These are phyloP conservation scores for Sinodicranocentrus sp. DNA, from an alignment of 2,888 invertebrate species.

Conservation along the genomic window DNA sequence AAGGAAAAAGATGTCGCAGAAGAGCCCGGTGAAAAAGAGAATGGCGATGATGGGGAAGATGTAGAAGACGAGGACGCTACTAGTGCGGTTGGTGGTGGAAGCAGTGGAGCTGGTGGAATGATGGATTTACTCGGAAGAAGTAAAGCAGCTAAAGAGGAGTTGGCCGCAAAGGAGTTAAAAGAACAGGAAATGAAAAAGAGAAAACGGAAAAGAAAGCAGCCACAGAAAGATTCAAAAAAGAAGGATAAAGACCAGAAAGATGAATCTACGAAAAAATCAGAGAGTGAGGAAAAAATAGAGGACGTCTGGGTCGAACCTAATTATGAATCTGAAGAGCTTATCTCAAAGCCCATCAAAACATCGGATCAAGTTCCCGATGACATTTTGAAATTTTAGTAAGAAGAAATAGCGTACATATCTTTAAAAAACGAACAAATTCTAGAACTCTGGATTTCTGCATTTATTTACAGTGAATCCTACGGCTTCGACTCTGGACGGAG, in stretches of 20 bases:
- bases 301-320: conserved; percentile 57
- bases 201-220: conserved; percentile 37
- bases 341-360: conserved; percentile 81
- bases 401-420: conserved; percentile 39
- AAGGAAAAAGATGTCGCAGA: conserved; percentile 45
- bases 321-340: conserved; percentile 55
- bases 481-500: conserved; percentile 91
- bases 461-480: conserved; percentile 86
- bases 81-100: not conserved
- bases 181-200: conserved; percentile 55
- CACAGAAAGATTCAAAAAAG: conserved; percentile 45
- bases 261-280: conserved; percentile 17
- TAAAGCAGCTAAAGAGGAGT: conserved; percentile 56
- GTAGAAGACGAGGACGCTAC: conserved; percentile 41
- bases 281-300: conserved; percentile 16
- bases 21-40: not conserved
- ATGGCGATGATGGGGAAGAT: conserved; percentile 25
- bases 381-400: conserved; percentile 84
- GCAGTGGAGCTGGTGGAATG: conserved; percentile 47
- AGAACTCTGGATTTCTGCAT: conserved; percentile 24
- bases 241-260: conserved; percentile 26
- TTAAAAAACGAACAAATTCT: not conserved
- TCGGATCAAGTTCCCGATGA: conserved; percentile 81
- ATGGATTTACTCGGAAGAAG: conserved; percentile 59
- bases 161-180: conserved; percentile 51